These are phyloP conservation scores for Polymixis flavicincta DNA, from an alignment of 2,888 invertebrate species.

Conservation along the genomic window DNA sequence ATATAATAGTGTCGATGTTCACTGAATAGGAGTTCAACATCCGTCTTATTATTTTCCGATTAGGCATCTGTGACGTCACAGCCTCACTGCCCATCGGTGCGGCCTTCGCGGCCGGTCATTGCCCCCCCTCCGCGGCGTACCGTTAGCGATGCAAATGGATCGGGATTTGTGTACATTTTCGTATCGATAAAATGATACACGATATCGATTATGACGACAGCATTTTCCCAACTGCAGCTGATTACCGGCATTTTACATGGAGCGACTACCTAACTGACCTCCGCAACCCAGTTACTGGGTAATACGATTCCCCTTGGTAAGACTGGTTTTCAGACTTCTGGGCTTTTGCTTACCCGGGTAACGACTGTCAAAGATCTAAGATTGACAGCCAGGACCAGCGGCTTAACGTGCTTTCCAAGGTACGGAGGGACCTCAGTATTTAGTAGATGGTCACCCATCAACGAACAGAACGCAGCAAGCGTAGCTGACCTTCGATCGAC, in stretches of 20 bases:
- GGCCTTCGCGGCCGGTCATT: slow-evolving; percentile 85
- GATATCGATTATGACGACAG: slow-evolving; percentile 24
- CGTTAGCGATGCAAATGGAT: slow-evolving; percentile 79
- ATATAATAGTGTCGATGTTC: slow-evolving; percentile 48
- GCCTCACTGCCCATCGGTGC: slow-evolving; percentile 70
- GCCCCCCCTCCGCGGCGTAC: slow-evolving; percentile 72
- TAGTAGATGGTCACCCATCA: neutral
- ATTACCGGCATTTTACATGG: neutral
- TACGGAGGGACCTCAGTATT: neutral
- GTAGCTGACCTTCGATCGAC: neutral
- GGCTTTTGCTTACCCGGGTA: neutral
- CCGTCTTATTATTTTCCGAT: slow-evolving; percentile 66
- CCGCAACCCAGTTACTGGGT: neutral
- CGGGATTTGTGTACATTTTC: slow-evolving; percentile 63
- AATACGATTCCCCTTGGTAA: too few species aligned
- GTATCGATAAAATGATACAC: slow-evolving; percentile 48
- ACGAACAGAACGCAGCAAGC: neutral
- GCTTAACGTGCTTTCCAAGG: neutral
- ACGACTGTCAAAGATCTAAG: neutral
- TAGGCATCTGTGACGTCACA: slow-evolving; percentile 78
- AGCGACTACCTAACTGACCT: neutral
- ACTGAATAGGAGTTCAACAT: slow-evolving; percentile 58
- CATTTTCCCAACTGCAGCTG: neutral
- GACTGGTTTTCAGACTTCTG: too few species aligned
- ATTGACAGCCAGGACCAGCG: too few species aligned